Base-by-base conservation (phyloP, 2,113 vertebrate genomes). In the Mungos mungo region DNA sequence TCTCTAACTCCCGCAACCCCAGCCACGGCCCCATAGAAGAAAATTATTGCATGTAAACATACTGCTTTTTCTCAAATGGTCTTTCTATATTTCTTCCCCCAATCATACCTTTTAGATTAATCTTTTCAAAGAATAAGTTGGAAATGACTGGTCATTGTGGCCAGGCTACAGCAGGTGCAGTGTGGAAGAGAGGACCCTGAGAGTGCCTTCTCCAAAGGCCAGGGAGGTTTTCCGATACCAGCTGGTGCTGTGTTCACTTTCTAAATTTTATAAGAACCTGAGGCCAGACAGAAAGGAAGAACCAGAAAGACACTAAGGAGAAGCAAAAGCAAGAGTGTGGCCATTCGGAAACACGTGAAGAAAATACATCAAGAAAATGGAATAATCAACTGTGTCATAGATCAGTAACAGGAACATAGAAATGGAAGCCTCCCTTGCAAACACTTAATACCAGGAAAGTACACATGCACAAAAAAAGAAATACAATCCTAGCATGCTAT, bases 161-260 rank as follows among this genome's bases (percentile, higher is more conserved):
- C 11, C 72, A 69, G 47, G 23, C 15, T 1, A 6, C 4, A 38
- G 23, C 21, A 38, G 27, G 38, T 16, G 16, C 7, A 2, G 5
- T 63, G 16, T 41, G 1, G 41, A 23, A 35, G 15, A 14, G 8
- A 66, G 88, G 9, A 4, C 33, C 0, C 0, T 0, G 3, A 3
- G 21, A 25, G 6, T 79, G 63, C 23, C 41, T 52, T 88, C 16
- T 52, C 31, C 68, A n/a, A 14, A 27, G 6, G 29, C 12, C 1
- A n/a, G 29, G 27, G 77, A 77, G 16, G 21, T 33, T 47, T 95
- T 72, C 9, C 31, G 27, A 41, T 27, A 23, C 5, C 23, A 54
- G 63, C 14, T 27, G 31, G 41, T 19, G 16, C 4, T 15, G 5
- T 19, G 35, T n/a, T 72, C 18, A 45, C 72, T 84, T 86, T 88